phyloP scores from a whole-genome alignment of 2,797 vertebrate species.

The Columba guinea region DNA sequence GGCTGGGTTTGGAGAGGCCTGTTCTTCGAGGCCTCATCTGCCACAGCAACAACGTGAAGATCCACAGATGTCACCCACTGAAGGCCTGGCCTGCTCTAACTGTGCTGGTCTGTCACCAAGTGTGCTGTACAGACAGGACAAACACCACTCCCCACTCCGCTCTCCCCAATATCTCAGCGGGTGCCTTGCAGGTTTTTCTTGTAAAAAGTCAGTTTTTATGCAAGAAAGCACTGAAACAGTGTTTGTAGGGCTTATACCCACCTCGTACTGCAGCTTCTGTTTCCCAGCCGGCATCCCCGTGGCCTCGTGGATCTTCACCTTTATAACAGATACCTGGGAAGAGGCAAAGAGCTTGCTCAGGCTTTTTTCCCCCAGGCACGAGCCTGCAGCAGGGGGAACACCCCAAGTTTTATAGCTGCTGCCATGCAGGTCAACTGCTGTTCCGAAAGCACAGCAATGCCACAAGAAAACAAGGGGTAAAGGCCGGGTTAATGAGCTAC shows the following conservation, averaged over 20 bases:
- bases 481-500: neutral
- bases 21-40: neutral
- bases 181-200: neutral
- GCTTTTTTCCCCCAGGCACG: neutral
- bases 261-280: conserved; percentile 98
- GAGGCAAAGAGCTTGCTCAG: neutral
- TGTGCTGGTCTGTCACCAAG: neutral
- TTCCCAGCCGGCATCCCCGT: conserved; percentile 98
- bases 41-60: neutral
- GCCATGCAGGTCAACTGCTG: neutral
- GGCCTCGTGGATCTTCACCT: conserved; percentile 98
- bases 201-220: neutral
- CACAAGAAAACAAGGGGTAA: neutral
- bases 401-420: neutral
- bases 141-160: neutral
- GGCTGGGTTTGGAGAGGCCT: neutral
- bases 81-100: neutral
- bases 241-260: conserved; percentile 56
- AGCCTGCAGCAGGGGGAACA: neutral
- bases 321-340: conserved; percentile 95
- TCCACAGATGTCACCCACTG: neutral
- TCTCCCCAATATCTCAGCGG: neutral
- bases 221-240: neutral
- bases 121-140: neutral
- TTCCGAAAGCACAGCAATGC: neutral